These are phyloP conservation scores for Ornithoptera priamus DNA, from an alignment of 2,888 invertebrate genomes.

Conservation along the genomic window DNA sequence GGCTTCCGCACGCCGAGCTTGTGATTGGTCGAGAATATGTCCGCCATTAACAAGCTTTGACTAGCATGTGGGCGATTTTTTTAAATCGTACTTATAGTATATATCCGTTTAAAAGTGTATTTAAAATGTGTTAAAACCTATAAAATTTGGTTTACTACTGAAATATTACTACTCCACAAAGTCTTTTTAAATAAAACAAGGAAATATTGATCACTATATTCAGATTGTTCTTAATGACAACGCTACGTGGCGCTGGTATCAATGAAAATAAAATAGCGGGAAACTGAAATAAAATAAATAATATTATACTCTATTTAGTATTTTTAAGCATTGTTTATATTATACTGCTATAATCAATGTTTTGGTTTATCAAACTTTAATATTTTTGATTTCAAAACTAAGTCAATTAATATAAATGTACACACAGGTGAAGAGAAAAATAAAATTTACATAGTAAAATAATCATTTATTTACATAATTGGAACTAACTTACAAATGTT, in stretches of 20 bases:
- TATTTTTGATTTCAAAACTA: not conserved
- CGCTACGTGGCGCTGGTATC: slow-evolving; percentile 44
- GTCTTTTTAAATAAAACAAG: slow-evolving; percentile 20
- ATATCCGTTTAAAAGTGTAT: slow-evolving; percentile 35
- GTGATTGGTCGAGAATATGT: slow-evolving; percentile 60
- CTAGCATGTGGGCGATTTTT: slow-evolving; percentile 60
- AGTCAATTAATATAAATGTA: not conserved
- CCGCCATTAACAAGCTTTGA: slow-evolving; percentile 65
- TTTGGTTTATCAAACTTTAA: not conserved
- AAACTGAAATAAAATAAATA: slow-evolving; percentile 45
- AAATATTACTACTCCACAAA: not conserved
- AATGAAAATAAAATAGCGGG: slow-evolving; percentile 51
- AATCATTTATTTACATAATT: slow-evolving; percentile 60
- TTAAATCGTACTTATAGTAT: slow-evolving; percentile 13
- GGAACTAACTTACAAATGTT: slow-evolving; percentile 48
- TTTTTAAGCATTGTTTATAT: too few relatives aligned
- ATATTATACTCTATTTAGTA: too few relatives aligned
- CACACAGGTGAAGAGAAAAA: slow-evolving; percentile 20
- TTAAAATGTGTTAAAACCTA: slow-evolving; percentile 30
- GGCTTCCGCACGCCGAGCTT: slow-evolving; percentile 64
- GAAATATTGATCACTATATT: slow-evolving; percentile 21
- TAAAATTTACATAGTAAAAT: slow-evolving; percentile 44
- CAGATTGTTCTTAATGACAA: slow-evolving; percentile 46
- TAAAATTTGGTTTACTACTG: not conserved
- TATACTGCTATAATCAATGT: too few relatives aligned